Evolutionary conservation across 1,140 invertebrate species (phyloP).

Genomic region (Calosoma granatense): DNA sequence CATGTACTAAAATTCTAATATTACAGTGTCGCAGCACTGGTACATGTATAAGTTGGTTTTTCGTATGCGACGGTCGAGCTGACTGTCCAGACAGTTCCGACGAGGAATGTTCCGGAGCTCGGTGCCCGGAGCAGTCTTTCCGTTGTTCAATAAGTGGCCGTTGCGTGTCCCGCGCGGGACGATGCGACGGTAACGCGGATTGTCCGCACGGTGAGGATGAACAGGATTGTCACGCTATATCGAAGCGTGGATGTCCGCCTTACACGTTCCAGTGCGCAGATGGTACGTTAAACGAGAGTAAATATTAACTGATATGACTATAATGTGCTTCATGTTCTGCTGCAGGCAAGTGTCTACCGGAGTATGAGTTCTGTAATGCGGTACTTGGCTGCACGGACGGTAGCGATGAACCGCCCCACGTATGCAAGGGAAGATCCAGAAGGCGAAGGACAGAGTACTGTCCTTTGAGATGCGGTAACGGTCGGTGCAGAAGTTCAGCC

Average conservation of each 20-base stretch:
- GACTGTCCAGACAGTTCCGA: conserved; percentile 80
- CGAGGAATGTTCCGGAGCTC: conserved; percentile 52
- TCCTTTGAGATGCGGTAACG: conserved; percentile 73
- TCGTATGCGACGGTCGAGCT: conserved; percentile 83
- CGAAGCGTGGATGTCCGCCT: conserved; percentile 49
- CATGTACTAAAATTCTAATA: too few species aligned
- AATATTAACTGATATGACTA: too few species aligned
- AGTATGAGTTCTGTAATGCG: conserved; percentile 85
- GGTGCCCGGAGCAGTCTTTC: conserved; percentile 48
- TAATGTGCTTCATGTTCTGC: not conserved
- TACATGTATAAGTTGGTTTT: conserved; percentile 81
- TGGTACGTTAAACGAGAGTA: too few species aligned
- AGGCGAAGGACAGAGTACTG: conserved; percentile 40
- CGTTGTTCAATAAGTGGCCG: conserved; percentile 48
- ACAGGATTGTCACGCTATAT: conserved; percentile 47
- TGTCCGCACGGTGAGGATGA: conserved; percentile 77
- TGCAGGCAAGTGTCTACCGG: conserved; percentile 60
- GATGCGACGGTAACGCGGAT: conserved; percentile 68
- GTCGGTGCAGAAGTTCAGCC: conserved; percentile 74
- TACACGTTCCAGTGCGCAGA: conserved; percentile 72
- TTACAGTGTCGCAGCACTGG: conserved; percentile 74
- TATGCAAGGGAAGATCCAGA: conserved; percentile 44
- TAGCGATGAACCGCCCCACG: conserved; percentile 68
- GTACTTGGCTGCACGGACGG: conserved; percentile 74
- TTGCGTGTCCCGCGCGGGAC: conserved; percentile 62